Evolutionary conservation across 92 coral and sea anemone species (phyloP).

Genomic region (Heliopora coerulea): DNA sequence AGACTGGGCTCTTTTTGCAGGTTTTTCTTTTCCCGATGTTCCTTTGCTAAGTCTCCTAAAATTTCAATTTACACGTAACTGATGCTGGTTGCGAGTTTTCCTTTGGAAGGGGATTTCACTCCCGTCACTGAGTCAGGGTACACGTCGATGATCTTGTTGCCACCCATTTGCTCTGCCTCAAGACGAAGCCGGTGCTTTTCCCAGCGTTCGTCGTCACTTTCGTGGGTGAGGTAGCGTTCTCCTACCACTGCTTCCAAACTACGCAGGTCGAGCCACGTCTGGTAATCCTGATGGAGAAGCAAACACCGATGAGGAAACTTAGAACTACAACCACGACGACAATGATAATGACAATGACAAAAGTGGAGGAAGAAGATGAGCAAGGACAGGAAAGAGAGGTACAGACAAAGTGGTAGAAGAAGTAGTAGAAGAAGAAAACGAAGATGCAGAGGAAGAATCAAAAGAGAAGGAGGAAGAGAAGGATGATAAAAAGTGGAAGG

Average conservation of each 20-base stretch:
- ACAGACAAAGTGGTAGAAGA: not conserved
- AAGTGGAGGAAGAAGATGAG: not conserved
- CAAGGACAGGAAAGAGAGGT: not conserved
- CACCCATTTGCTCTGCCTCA: conserved; percentile 63
- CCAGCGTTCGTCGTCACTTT: conserved; percentile 95
- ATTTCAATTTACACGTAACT: conserved; percentile 24
- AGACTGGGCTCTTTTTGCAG: no score
- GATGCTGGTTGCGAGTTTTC: conserved; percentile 28
- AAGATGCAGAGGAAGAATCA: not conserved
- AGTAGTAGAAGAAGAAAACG: not conserved
- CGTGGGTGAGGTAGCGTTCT: conserved; percentile 89
- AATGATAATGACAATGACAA: no score
- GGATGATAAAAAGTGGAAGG: not conserved
- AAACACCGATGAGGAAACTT: not conserved
- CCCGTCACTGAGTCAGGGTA: conserved; percentile 5
- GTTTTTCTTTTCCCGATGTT: not conserved
- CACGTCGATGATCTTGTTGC: not conserved
- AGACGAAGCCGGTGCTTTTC: conserved; percentile 76
- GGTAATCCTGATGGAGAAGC: conserved; percentile 69
- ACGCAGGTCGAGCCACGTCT: conserved; percentile 93
- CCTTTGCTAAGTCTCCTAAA: not conserved
- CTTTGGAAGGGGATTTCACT: conserved; percentile 13
- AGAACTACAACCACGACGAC: no score
- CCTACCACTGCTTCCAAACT: conserved; percentile 93
- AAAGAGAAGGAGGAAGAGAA: not conserved